phyloP scores from a whole-genome alignment of 2,113 vertebrate genomes.

The Nicator chloris region DNA sequence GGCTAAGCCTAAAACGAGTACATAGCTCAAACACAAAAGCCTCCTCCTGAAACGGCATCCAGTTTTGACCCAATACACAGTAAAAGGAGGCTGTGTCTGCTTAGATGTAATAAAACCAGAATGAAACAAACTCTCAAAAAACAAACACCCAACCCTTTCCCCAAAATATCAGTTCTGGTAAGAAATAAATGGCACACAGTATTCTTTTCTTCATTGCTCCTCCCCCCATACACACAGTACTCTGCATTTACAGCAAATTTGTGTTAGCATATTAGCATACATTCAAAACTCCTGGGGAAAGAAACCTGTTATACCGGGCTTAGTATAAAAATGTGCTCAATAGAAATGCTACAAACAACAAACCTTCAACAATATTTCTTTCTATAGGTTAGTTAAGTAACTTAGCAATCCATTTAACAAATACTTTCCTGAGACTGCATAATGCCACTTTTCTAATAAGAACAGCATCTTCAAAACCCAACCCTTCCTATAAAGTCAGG shows the following conservation, averaged over 20 bases:
- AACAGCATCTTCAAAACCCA: background rate
- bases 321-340: background rate
- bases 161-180: background rate
- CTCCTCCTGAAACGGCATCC: background rate
- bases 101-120: background rate
- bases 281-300: background rate
- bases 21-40: background rate
- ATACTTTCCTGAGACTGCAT: background rate
- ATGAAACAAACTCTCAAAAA: background rate
- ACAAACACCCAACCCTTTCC: background rate
- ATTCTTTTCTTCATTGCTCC: background rate
- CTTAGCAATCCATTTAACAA: background rate
- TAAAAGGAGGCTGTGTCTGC: background rate
- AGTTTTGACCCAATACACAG: background rate
- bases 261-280: background rate
- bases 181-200: background rate
- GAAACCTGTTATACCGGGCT: background rate
- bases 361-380: background rate
- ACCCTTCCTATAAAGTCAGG: background rate
- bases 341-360: background rate
- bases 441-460: background rate
- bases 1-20: background rate
- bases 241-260: background rate
- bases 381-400: background rate
- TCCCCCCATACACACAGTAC: background rate